phyloP scores from a whole-genome alignment of 2,888 invertebrate species.

The Macrosiphum euphorbiae region DNA sequence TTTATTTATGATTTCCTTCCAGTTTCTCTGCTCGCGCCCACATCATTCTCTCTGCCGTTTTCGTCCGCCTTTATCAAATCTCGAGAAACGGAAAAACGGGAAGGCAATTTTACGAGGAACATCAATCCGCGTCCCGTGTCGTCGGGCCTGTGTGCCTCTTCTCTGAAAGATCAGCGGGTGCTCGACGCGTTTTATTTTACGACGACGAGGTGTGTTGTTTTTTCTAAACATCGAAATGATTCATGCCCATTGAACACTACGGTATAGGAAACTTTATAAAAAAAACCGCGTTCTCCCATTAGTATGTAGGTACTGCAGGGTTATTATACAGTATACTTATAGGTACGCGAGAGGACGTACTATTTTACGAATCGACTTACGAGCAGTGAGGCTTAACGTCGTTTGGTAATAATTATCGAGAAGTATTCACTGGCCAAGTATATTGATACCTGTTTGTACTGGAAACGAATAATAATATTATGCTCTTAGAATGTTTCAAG shows the following conservation, averaged over 20 bases:
- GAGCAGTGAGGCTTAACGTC: not conserved
- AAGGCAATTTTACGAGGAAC: slow-evolving; percentile 27
- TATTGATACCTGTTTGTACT: not conserved
- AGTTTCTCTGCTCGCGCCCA: not conserved
- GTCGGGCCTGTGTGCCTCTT: not conserved
- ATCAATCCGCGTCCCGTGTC: slow-evolving; percentile 22
- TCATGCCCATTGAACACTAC: not conserved
- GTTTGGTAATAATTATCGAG: not conserved
- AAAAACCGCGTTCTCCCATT: not conserved
- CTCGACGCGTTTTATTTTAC: slow-evolving; percentile 23
- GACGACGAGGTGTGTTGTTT: not conserved
- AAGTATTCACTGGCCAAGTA: not conserved
- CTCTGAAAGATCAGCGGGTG: not conserved
- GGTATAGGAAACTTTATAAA: not conserved
- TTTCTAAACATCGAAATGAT: not conserved
- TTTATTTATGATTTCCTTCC: not conserved
- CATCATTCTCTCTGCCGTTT: no score
- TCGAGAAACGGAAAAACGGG: not conserved
- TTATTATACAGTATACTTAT: not conserved
- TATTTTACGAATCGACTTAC: not conserved
- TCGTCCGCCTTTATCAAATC: not conserved
- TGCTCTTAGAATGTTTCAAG: no score
- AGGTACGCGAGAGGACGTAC: not conserved
- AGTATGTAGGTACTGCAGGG: not conserved
- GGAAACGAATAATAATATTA: not conserved